Evolutionary conservation across 2,797 vertebrate species (phyloP), one percentile per base, ranked within the genome.

Genomic region (Chanos chanos): DNA sequence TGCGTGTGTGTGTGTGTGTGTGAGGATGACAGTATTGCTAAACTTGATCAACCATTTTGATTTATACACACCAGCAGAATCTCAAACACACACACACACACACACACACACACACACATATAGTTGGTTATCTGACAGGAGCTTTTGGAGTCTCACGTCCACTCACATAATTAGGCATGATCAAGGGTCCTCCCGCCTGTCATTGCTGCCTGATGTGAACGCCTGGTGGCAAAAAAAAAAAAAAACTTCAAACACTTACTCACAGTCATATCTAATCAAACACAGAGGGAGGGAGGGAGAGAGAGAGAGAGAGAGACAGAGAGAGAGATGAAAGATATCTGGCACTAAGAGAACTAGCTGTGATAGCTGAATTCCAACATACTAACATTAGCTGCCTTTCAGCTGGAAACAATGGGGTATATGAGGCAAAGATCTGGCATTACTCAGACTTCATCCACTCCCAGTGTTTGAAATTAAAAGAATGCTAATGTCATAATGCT

Each of bases 181-280:
- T 47, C 44, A 48, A 48, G 44, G 44, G 44, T 15, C n/a, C 44
- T 48, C 44, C 44, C 3, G 44, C 44, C 44, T 48, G 44, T 21
- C 44, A 48, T 24, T 28, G 44, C 44, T 48, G 44, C 48, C 44
- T 28, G 25, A 36, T 12, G n/a, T 24, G 28, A 48, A 28, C 2
- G 44, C 44, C 44, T 48, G 25, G 25, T n/a, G n/a, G n/a, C n/a
- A n/a, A 15, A 25, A 28, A 48, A 48, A 48, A 15, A 28, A 3
- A 12, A 3, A 12, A 44, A 48, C 44, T 28, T 48, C 44, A 60
- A 49, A 49, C 8, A 45, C 16, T 10, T 31, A 56, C 43, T 30
- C 15, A n/a, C n/a, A n/a, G n/a, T n/a, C n/a, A 44, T 27, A 33
- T 25, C 24, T 44, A 25, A 28, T 28, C 10, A 27, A 7, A 15